Conservation (phyloP, 2,888 invertebrate species). For the Therioaphis trifolii region DNA sequence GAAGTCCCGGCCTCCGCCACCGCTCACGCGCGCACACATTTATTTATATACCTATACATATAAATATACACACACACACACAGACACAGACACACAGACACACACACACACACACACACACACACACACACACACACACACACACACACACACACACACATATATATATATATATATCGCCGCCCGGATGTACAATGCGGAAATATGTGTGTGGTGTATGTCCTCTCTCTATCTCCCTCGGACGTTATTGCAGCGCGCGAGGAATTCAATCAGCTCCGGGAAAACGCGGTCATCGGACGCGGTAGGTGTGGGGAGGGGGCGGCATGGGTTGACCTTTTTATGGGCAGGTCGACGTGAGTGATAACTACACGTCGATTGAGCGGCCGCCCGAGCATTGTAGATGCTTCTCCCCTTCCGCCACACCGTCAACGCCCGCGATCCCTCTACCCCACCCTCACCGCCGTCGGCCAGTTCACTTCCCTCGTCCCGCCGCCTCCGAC, state of each 20-base stretch:
- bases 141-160: no score
- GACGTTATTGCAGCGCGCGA: constrained; percentile 38
- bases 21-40: background rate
- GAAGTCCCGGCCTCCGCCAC: constrained; percentile 1
- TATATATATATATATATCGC: background rate
- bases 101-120: no score
- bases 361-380: constrained; percentile 51
- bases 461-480: no score
- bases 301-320: background rate
- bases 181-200: constrained; percentile 22
- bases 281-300: no score
- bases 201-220: constrained; percentile 40
- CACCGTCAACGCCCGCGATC: no score
- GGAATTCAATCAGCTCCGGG: constrained; percentile 48
- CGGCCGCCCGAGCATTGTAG: background rate
- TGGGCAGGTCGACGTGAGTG: constrained; percentile 41
- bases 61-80: no score
- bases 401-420: background rate
- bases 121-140: no score
- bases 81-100: no score
- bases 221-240: background rate
- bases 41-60: background rate
- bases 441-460: no score
- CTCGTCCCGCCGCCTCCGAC: background rate
- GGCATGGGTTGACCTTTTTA: constrained; percentile 33